Evolutionary conservation across 2,888 invertebrate genomes (phyloP), one percentile per base, ranked within the genome.

Genomic region (Rhodophaea formosa): DNA sequence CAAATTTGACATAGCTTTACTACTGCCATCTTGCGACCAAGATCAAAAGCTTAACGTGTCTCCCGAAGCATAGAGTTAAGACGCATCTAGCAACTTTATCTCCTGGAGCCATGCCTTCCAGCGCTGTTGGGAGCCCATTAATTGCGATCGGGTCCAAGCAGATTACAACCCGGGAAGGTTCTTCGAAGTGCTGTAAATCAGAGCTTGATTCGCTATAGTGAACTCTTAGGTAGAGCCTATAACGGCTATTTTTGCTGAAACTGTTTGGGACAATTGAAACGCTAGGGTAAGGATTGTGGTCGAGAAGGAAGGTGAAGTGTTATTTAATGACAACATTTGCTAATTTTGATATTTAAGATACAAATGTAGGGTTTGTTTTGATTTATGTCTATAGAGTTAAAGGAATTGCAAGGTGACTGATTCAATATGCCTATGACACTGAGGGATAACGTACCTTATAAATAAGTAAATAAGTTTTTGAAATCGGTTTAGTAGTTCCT

Each of bases 131-230:
- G 77, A 77, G 77, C 75, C 80, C 86, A 87, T 88, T 90, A 90
- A 89, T 89, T 88, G 85, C 83, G 78, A 83, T 83, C 77, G 82
- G 84, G 77, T 76, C 81, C 78, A 79, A 84, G 82, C 81, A 80
- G 86, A 88, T 88, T 86, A 89, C 80, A 72, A 74, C 78, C 80
- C 80, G 77, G 68, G 79, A 82, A 82, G 79, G 80, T 80, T 81
- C 80, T 71, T 72, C 69, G 67, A 79, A 79, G 71, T 69, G 71
- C 72, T 70, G 77, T 86, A 86, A 84, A 88, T 86, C 79, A 84
- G 74, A 60, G 44, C 58, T 51, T 56, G 59, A 56, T 66, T 63
- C 39, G 49, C 67, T 62, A 77, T 78, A 81, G 68, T 67, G 60
- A 64, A 74, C 80, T 68, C 61, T 69, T 75, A 62, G 14, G 16